Evolutionary conservation across 1,140 invertebrate species (phyloP), one percentile per base, ranked within the genome.

Genomic region (Achatina immaculata): DNA sequence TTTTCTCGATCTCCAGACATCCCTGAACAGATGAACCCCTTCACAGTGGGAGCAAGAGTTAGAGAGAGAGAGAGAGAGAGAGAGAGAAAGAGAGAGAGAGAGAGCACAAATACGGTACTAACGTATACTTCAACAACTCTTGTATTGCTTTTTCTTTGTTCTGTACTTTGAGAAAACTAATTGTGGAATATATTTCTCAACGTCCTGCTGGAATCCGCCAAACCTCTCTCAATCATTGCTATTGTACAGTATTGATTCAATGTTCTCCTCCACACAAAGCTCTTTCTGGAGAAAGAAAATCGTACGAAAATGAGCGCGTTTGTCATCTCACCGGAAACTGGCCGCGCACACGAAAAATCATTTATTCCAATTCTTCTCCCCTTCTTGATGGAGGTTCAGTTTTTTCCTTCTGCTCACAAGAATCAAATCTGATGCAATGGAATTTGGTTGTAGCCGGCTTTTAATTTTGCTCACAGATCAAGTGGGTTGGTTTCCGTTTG

Each of bases 191-290:
- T 62, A 62, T 62, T 62, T 62, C n/a, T n/a, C n/a, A 31, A n/a
- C 31, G 58, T 34, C 58, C 58, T 62, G n/a, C n/a, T 62, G 58
- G n/a, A 31, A 31, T 7, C 58, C 58, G 28, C 58, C 28, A 62
- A 62, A 62, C 16, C 58, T 62, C 58, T 62, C 28, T 62, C 58
- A 62, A 62, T 62, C 58, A 62, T 62, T 62, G 58, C 58, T 62
- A 62, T 62, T 62, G 58, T 62, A 31, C 58, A 34, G 58, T 62
- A 62, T 62, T 31, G 58, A 62, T 62, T 62, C 16, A 31, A 62
- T 62, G 58, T 62, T 62, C 58, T 62, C 31, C 2, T 31, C 58
- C n/a, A 31, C 58, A 62, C 58, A 62, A 62, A 62, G 9, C 31
- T 62, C 58, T 62, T 28, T 31, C 58, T 2, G 58, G 1, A n/a